Evolutionary conservation across 2,888 invertebrate species (phyloP), one percentile per base, ranked within the genome.

Genomic region (Scaptomyza parva): DNA sequence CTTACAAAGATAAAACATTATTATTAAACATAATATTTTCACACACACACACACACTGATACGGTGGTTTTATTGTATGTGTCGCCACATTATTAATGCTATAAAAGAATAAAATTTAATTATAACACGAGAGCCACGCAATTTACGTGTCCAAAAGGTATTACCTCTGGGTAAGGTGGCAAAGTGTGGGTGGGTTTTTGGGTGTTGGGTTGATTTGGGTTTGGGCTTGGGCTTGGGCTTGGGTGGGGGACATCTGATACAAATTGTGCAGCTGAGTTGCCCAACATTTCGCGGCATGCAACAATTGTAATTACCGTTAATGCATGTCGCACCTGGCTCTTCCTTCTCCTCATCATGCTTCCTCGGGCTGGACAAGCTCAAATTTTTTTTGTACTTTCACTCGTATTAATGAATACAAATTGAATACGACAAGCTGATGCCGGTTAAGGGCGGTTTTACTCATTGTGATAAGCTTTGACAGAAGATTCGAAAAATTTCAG

Each of bases 281-380:
- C 68, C 18, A 52, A 72, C 45, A 24, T 47, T 63, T 50, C 30
- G n/a, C 33, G 40, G 26, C 43, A 28, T 41, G 43, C 47, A 18
- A 43, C 59, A 48, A 60, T 70, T 59, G 66, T 81, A 78, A 78
- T 78, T 78, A 67, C 66, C 60, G 17, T 74, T 70, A 78, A 82
- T 82, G 81, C 76, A 64, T 55, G 63, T 60, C 45, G 33, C 26
- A 35, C 8, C n/a, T n/a, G n/a, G n/a, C n/a, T n/a, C 17, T 17
- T 12, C 28, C 45, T 7, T 12, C 8, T 2, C 14, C 8, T 8
- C 8, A 26, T 28, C 17, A n/a, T n/a, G 3, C 9, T 7, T 8
- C 14, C 7, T 8, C 4, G 26, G 33, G 33, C 71, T 11, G 60
- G 61, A 76, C 57, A 59, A 40, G 45, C 62, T 62, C 60, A 60